A percentile compares a stretch with the other conserved stretches of the same genome.
These are phyloP conservation scores for Spialia ferax DNA, from an alignment of 2,888 invertebrate genomes.

Conservation along the genomic window DNA sequence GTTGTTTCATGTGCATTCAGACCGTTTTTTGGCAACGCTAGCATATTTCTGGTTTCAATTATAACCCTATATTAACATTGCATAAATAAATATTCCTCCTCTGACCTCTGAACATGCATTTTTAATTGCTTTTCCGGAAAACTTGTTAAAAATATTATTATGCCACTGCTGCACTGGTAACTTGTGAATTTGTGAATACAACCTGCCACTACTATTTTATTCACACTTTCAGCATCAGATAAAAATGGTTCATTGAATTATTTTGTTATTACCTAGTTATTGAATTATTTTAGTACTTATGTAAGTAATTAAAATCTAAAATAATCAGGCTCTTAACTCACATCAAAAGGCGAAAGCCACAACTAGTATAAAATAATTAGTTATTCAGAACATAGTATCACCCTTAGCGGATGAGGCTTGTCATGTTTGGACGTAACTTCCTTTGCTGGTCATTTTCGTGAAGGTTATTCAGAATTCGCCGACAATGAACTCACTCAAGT, in stretches of 20 bases:
- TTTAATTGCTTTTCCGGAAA: background rate
- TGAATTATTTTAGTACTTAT: too few relatives aligned
- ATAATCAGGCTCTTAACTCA: background rate
- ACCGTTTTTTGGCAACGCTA: slow-evolving; percentile 27
- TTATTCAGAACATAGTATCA: background rate
- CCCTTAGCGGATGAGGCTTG: background rate
- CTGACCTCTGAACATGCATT: background rate
- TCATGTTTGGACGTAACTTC: background rate
- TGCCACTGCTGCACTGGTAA: too few relatives aligned
- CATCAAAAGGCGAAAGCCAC: too few relatives aligned
- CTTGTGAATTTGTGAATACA: too few relatives aligned
- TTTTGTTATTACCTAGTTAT: too few relatives aligned
- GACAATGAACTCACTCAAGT: slow-evolving; percentile 29
- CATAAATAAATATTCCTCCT: slow-evolving; percentile 5
- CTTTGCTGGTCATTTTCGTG: slow-evolving; percentile 4
- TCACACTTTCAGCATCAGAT: too few relatives aligned
- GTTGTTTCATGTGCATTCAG: too few relatives aligned
- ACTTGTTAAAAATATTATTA: background rate
- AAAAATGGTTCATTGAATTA: too few relatives aligned
- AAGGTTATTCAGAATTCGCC: slow-evolving; percentile 17
- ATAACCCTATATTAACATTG: slow-evolving; percentile 18
- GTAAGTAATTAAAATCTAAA: too few relatives aligned
- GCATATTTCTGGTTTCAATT: slow-evolving; percentile 26
- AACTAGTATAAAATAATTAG: background rate
- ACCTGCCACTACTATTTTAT: too few relatives aligned